Base-by-base conservation (phyloP, 2,113 vertebrate species). In the Misgurnus mizolepis region DNA sequence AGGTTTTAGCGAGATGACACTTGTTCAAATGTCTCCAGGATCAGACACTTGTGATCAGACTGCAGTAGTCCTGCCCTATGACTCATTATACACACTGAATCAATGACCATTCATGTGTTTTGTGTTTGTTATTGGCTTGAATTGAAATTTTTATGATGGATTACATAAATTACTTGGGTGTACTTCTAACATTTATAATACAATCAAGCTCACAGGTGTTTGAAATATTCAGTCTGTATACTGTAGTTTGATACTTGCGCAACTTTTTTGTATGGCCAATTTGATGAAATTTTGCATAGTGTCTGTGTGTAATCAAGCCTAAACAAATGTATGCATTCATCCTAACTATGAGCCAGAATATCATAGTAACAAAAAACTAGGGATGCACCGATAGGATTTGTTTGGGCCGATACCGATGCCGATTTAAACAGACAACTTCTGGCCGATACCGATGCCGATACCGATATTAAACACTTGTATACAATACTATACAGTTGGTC, bases 301-400 rank as follows among this genome's bases (percentile, higher is more conserved):
- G 74, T 82, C 70, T 40, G 53, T 81, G 76, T 79, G 58, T 67
- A 75, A 84, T 82, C 83, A 84, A 50, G 75, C 11, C 69, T 66
- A 76, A 74, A 58, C 56, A 66, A 68, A 77, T 78, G 22, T 77
- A 84, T 78, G 55, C 43, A 81, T 81, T 78, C 55, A 76, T 81
- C 45, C 58, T 62, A 53, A 79, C 74, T 78, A 6, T 61, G 78
- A 40, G 79, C 60, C 64, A 69, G 74, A 64, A 78, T 84, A 76
- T 78, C 55, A 69, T 58, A 47, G 0, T 45, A 22, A 45, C 3
- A 9, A 9, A 53, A 1, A 53, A 53, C 49, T n/a, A n/a, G n/a
- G n/a, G n/a, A n/a, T n/a, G n/a, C n/a, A n/a, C n/a, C n/a, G n/a
- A n/a, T n/a, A n/a, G n/a, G n/a, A n/a, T n/a, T n/a, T n/a, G n/a